These are phyloP conservation scores for Disparrhopalites patrizii DNA, from an alignment of 2,888 invertebrate species.

Conservation along the genomic window DNA sequence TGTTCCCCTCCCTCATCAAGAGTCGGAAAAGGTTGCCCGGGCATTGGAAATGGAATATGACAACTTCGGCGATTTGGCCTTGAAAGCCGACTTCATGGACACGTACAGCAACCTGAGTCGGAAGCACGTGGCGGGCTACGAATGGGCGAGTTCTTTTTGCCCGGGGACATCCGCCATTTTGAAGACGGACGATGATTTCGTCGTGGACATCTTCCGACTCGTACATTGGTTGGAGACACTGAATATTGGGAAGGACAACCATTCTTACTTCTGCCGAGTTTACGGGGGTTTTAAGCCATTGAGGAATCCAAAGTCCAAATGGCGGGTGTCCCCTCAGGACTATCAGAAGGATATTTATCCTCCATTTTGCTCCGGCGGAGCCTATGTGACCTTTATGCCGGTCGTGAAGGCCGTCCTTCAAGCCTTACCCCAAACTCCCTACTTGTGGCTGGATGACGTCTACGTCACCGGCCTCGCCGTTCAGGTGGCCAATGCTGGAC, in stretches of 20 bases:
- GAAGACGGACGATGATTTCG: conserved; percentile 18
- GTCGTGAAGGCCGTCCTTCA: neutral
- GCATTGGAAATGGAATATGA: neutral
- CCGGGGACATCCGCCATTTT: neutral
- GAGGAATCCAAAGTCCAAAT: neutral
- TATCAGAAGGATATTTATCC: neutral
- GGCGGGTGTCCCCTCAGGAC: neutral
- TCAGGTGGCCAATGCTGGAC: neutral
- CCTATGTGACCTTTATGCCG: neutral
- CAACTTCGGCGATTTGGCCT: neutral
- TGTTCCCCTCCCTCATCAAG: too few relatives aligned
- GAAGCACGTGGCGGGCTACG: conserved; percentile 7
- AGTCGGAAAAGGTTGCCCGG: too few relatives aligned
- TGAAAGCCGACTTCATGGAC: conserved; percentile 6
- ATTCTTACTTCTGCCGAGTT: conserved; percentile 10
- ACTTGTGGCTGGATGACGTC: conserved; percentile 20
- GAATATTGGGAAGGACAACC: neutral
- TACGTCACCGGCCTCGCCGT: conserved; percentile 12
- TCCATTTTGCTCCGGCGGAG: conserved; percentile 14
- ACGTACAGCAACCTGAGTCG: conserved; percentile 6
- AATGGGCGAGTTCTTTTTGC: neutral
- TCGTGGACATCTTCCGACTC: conserved; percentile 15
- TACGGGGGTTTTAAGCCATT: neutral
- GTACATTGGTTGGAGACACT: neutral
- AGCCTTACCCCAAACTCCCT: neutral